Percentiles rank a stretch among this genome's conserved stretches.
Evolutionary conservation across 2,888 invertebrate genomes (phyloP).

Genomic region (Drosophila merina): DNA sequence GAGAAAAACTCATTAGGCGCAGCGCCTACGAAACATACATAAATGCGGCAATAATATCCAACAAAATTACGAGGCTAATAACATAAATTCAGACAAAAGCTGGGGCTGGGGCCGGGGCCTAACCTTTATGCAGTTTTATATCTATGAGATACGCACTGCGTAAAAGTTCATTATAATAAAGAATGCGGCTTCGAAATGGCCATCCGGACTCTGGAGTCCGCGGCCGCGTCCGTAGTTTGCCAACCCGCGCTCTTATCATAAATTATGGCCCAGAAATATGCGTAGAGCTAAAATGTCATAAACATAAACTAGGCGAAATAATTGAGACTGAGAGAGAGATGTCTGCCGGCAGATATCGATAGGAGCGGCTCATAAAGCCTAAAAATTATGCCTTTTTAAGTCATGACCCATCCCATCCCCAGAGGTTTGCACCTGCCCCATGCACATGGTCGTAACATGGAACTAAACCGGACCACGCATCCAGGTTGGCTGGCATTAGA

Average conservation of each 20-base stretch:
- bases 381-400: constrained; percentile 69
- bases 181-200: constrained; percentile 27
- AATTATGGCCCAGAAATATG: constrained; percentile 69
- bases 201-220: background rate
- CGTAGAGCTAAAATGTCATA: constrained; percentile 54
- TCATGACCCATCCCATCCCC: constrained; percentile 41
- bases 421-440: constrained; percentile 62
- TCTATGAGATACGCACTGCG: constrained; percentile 70
- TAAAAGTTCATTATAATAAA: constrained; percentile 66
- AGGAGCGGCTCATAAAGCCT: constrained; percentile 63
- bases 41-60: constrained; percentile 65
- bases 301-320: constrained; percentile 75
- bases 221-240: constrained; percentile 18
- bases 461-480: constrained; percentile 14
- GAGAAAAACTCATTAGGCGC: constrained; percentile 74
- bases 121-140: constrained; percentile 56
- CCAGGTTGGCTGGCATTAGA: constrained; percentile 51
- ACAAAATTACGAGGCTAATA: constrained; percentile 71
- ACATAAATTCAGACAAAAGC: constrained; percentile 62
- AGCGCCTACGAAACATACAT: constrained; percentile 72
- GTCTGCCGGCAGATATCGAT: constrained; percentile 18
- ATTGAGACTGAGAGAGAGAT: constrained; percentile 58
- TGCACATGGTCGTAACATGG: background rate
- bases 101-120: background rate
- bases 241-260: constrained; percentile 57